Evolutionary conservation across 2,888 invertebrate genomes (phyloP), one percentile per base, ranked within the genome.

Genomic region (Seira ritae): DNA sequence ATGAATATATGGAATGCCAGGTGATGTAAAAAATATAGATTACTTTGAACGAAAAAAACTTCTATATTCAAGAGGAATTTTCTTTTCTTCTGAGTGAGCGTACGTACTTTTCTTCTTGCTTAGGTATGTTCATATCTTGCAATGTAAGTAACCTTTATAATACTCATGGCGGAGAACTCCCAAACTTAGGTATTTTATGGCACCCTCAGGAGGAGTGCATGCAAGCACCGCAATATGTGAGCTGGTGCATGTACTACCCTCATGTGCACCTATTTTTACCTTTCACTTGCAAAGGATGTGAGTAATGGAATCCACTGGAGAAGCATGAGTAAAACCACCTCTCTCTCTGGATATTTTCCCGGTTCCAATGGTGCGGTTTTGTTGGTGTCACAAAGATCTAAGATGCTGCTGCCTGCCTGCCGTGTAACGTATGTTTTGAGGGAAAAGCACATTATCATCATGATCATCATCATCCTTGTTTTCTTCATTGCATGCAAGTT

Each of bases 171-270:
- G 65, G 19, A 83, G 71, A 76, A 78, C 77, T 80, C 83, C 80
- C 71, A 80, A 74, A 84, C 78, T 55, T 77, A 74, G 80, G 85
- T 86, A 87, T 85, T 88, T 88, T 88, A 88, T 88, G 85, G 84
- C 80, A 85, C 88, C 87, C 88, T 72, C 72, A 85, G 86, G 87
- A 84, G 66, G 17, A 84, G 84, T 80, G 80, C 75, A 73, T 80
- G 71, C 71, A 75, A 77, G 66, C 84, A 78, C 23, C 55, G 68
- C 71, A 73, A 75, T 79, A 78, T 78, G 81, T 66, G 50, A 24
- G 12, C 12, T 22, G 42, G 23, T 68, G 23, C 50, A 75, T 67
- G 55, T 55, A 55, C 73, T 62, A 37, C 42, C 67, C 55, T 50
- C 74, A 74, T 22, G 72, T 78, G 72, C 67, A 83, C 77, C 83